A percentile compares a stretch with the other conserved stretches of the same genome.
Conservation (phyloP, 2,113 vertebrate species). For the Actenoides hombroni region DNA sequence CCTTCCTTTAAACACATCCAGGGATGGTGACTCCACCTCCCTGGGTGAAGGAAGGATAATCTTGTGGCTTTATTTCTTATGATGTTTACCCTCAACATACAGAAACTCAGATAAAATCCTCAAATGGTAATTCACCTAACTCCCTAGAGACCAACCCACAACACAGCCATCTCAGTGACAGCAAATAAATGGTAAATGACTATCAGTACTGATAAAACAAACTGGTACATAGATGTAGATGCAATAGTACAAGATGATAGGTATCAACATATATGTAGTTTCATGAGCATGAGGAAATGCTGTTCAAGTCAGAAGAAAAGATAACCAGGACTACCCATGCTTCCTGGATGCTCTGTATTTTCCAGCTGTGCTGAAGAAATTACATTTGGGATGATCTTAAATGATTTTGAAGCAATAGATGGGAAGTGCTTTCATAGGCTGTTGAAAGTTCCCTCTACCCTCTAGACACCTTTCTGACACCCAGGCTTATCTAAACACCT, state of each 20-base stretch:
- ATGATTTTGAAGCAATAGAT: neutral
- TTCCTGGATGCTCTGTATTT: neutral
- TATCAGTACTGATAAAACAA: neutral
- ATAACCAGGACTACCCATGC: neutral
- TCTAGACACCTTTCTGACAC: neutral
- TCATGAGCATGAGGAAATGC: neutral
- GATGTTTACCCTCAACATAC: neutral
- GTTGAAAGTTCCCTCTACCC: neutral
- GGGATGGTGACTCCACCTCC: no score
- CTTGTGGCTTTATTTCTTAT: constrained; percentile 47
- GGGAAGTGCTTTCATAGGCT: neutral
- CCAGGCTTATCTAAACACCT: neutral
- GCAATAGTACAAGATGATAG: neutral
- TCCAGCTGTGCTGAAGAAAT: neutral
- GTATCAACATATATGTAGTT: neutral
- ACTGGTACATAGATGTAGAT: neutral
- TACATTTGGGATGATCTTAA: neutral
- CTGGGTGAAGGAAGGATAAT: neutral
- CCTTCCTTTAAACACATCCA: no score
- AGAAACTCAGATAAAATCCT: constrained; percentile 47
- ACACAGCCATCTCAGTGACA: neutral
- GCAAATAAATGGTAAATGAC: neutral
- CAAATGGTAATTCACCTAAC: neutral
- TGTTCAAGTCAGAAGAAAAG: neutral
- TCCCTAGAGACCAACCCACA: neutral